Percentiles rank a stretch among this genome's conserved stretches.
Conservation (phyloP, 2,888 invertebrate species). For the Sphaerophoria taeniata region DNA sequence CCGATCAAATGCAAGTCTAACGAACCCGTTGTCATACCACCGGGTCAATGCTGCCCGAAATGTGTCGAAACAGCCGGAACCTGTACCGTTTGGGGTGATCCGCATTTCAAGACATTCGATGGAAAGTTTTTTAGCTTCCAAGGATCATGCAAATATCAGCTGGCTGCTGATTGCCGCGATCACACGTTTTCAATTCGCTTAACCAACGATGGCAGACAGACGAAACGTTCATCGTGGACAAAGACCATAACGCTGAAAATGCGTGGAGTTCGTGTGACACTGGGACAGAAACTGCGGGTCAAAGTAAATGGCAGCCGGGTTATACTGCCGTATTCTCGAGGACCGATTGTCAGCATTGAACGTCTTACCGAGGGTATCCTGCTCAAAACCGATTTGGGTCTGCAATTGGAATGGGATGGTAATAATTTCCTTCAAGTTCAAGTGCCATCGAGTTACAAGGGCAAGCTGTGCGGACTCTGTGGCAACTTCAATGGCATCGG, state of each 20-base stretch:
- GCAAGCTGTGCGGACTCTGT: conserved; percentile 94
- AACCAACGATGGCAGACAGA: conserved; percentile 92
- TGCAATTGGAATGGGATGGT: conserved; percentile 96
- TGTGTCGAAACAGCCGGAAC: conserved; percentile 96
- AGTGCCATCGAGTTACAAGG: conserved; percentile 88
- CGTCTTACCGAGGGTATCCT: conserved; percentile 87
- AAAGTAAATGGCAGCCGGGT: conserved; percentile 93
- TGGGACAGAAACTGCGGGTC: conserved; percentile 93
- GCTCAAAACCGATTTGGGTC: conserved; percentile 88
- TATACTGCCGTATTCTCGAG: conserved; percentile 86
- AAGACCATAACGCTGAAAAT: conserved; percentile 93
- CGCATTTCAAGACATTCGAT: conserved; percentile 97
- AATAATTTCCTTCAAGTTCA: conserved; percentile 96
- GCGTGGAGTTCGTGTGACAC: conserved; percentile 89
- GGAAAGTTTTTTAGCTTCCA: conserved; percentile 97
- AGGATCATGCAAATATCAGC: conserved; percentile 95
- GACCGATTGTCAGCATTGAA: conserved; percentile 85
- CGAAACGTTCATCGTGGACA: conserved; percentile 94
- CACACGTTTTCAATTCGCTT: conserved; percentile 93
- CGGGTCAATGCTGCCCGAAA: conserved; percentile 95
- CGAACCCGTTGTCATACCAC: conserved; percentile 87
- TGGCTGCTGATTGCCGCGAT: conserved; percentile 92
- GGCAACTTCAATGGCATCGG: conserved; percentile 96
- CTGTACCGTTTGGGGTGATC: conserved; percentile 97
- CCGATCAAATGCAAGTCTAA: conserved; percentile 89